Evolutionary conservation across 2,888 invertebrate species (phyloP).

Genomic region (Tetanocera ferruginea): DNA sequence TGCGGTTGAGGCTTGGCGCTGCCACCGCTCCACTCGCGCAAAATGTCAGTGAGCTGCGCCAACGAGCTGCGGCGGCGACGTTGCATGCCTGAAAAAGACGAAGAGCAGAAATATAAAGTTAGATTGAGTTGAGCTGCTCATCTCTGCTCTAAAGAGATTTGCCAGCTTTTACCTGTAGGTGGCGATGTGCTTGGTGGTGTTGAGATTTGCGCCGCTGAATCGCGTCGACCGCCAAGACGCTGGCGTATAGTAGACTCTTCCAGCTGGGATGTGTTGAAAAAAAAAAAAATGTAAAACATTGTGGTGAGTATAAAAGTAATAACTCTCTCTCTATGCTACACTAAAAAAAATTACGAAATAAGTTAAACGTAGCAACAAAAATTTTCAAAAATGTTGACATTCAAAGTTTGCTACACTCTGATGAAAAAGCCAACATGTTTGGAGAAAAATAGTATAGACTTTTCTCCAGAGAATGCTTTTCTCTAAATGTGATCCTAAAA

Average conservation of each 20-base stretch:
- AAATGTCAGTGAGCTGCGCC: constrained; percentile 89
- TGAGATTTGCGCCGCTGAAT: constrained; percentile 92
- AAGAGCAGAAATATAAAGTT: not conserved
- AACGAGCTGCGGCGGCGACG: constrained; percentile 86
- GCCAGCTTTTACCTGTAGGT: constrained; percentile 58
- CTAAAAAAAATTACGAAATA: too few relatives aligned
- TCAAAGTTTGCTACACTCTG: too few relatives aligned
- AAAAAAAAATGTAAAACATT: not conserved
- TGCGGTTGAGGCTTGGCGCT: constrained; percentile 70
- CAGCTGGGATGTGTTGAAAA: constrained; percentile 57
- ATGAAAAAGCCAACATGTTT: too few relatives aligned
- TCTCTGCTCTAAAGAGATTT: not conserved
- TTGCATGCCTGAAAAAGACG: constrained; percentile 71
- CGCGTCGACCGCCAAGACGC: constrained; percentile 86
- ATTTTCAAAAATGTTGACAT: too few relatives aligned
- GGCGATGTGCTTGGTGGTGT: constrained; percentile 87
- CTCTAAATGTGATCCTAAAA: too few relatives aligned
- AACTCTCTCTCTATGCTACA: too few relatives aligned
- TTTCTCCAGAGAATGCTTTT: too few relatives aligned
- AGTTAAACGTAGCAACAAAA: too few relatives aligned
- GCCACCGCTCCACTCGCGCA: constrained; percentile 88
- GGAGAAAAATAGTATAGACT: too few relatives aligned
- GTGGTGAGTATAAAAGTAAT: not conserved
- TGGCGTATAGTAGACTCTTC: constrained; percentile 89
- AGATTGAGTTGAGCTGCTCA: not conserved